These are phyloP conservation scores for Eudemis profundana DNA, from an alignment of 2,888 invertebrate genomes.

Conservation along the genomic window DNA sequence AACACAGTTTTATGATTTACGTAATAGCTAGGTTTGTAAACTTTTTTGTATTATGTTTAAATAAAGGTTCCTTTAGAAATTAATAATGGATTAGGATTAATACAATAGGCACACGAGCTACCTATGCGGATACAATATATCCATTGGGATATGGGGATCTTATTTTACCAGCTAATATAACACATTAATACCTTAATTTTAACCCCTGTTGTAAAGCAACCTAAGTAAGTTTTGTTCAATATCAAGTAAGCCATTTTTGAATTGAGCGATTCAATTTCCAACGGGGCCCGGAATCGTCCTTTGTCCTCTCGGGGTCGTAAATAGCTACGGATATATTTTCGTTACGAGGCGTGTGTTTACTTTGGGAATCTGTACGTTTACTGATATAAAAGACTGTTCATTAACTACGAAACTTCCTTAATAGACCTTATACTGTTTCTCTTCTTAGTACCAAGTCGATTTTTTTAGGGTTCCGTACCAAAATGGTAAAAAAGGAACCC, in stretches of 20 bases:
- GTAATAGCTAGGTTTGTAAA: no score
- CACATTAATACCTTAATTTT: slow-evolving; percentile 18
- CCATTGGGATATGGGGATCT: slow-evolving; percentile 11
- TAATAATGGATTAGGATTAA: not conserved
- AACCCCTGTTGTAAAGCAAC: not conserved
- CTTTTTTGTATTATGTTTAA: no score
- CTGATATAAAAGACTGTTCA: slow-evolving; percentile 7
- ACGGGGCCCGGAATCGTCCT: slow-evolving; percentile 21
- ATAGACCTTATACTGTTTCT: slow-evolving; percentile 1
- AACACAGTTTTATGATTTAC: no score
- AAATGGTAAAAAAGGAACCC: no score
- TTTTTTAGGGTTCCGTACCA: no score
- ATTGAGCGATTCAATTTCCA: slow-evolving; percentile 13
- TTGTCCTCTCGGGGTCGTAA: slow-evolving; percentile 19
- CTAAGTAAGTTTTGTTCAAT: not conserved
- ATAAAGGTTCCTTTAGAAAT: slow-evolving; percentile 1
- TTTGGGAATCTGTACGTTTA: slow-evolving; percentile 19
- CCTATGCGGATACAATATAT: not conserved
- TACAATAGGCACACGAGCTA: not conserved
- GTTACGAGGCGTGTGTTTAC: slow-evolving; percentile 25
- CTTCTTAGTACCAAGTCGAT: no score
- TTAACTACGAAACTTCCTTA: slow-evolving; percentile 15
- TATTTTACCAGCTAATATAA: slow-evolving; percentile 13
- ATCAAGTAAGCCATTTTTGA: slow-evolving; percentile 3
- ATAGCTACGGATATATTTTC: slow-evolving; percentile 31